Evolutionary conservation across 2,888 invertebrate genomes (phyloP).

Genomic region (Leptopilina drosophilae): DNA sequence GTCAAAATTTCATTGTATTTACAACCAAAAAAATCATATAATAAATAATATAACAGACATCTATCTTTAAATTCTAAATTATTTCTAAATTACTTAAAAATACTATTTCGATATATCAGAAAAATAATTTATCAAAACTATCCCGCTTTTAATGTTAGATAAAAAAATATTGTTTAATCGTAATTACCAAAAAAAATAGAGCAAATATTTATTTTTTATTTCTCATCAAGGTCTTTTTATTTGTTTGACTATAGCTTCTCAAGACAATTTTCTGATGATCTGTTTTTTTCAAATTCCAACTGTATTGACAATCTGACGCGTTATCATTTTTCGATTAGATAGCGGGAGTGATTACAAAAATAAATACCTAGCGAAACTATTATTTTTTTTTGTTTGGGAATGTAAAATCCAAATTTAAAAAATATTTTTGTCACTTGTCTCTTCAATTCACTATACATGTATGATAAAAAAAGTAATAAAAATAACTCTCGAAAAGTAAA

Average conservation of each 20-base stretch:
- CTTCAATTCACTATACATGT: background rate
- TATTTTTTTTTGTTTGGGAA: background rate
- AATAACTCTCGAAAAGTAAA: background rate
- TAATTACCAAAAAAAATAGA: background rate
- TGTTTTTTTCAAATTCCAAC: background rate
- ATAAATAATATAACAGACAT: too few species aligned
- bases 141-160: background rate
- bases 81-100: too few species aligned
- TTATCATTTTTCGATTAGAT: constrained; percentile 33
- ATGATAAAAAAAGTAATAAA: background rate
- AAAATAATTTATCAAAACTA: background rate
- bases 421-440: background rate
- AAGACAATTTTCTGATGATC: background rate
- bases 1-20: too few species aligned
- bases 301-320: background rate
- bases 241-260: background rate
- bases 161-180: background rate
- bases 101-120: background rate
- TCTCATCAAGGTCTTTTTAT: background rate
- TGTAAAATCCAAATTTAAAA: constrained; percentile 1
- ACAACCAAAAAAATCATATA: too few species aligned
- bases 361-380: background rate
- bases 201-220: background rate
- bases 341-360: constrained; percentile 12
- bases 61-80: too few species aligned